These are phyloP conservation scores for Whitmania pigra DNA, from an alignment of 1,140 invertebrate species.

Conservation along the genomic window DNA sequence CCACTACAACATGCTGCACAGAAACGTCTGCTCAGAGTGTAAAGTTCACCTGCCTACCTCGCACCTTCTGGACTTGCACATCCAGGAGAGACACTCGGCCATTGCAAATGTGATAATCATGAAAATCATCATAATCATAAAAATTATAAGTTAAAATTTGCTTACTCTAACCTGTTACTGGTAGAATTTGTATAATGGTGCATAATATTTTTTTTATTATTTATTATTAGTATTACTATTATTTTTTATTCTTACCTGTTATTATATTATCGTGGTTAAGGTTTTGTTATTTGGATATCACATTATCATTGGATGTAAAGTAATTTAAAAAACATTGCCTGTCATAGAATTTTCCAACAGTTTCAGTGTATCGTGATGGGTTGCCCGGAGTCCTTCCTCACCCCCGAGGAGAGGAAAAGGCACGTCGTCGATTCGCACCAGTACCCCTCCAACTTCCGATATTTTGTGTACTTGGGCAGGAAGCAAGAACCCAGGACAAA, in stretches of 20 bases:
- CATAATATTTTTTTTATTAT: too few species aligned
- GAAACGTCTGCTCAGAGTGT: background rate
- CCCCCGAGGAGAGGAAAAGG: background rate
- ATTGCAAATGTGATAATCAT: background rate
- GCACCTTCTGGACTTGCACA: background rate
- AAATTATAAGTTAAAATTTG: too few species aligned
- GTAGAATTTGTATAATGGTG: too few species aligned
- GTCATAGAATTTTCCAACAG: background rate
- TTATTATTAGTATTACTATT: too few species aligned
- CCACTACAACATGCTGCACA: slow-evolving; percentile 3
- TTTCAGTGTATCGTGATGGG: background rate
- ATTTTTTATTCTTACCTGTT: too few species aligned
- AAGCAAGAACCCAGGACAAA: background rate
- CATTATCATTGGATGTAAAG: too few species aligned
- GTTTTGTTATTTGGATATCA: too few species aligned
- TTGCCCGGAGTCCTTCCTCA: background rate
- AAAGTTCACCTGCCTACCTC: background rate
- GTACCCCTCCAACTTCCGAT: slow-evolving; percentile 7
- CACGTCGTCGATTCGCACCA: background rate
- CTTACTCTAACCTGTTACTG: too few species aligned
- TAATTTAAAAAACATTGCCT: too few species aligned
- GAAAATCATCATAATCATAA: too few species aligned
- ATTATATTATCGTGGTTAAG: too few species aligned
- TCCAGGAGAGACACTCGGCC: background rate
- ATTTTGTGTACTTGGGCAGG: background rate